These are phyloP conservation scores for Pelochelys cantorii DNA, from an alignment of 2,797 vertebrate species.

Conservation along the genomic window DNA sequence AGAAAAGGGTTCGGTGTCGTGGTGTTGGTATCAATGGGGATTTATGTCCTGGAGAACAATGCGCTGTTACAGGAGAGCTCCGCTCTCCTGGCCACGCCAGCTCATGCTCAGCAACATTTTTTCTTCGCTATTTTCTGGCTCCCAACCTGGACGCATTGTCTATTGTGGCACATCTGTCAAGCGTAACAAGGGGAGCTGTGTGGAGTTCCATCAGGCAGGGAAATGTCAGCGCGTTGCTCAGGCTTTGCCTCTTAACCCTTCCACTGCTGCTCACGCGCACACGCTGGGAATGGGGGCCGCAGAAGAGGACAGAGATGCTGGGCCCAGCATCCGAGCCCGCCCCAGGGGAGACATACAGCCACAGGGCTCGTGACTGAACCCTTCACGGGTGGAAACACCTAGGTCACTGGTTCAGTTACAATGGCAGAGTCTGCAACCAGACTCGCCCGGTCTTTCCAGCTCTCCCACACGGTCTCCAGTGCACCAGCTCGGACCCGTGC, in stretches of 20 bases:
- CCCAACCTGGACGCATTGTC: conserved; percentile 31
- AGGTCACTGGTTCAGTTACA: not conserved
- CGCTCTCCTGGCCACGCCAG: not conserved
- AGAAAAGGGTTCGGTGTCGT: conserved; percentile 31
- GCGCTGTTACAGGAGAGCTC: not conserved
- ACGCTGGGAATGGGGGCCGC: not conserved
- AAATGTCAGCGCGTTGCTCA: not conserved
- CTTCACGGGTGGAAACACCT: not conserved
- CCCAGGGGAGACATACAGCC: not conserved
- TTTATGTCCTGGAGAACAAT: conserved; percentile 53
- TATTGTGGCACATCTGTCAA: conserved; percentile 43
- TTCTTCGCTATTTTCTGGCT: conserved; percentile 26
- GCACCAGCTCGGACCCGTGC: not conserved
- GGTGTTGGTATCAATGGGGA: not conserved
- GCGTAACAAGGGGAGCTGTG: conserved; percentile 24
- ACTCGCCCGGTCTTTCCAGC: not conserved
- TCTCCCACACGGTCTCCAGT: not conserved
- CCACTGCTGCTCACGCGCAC: rapidly evolving
- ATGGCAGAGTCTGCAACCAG: not conserved
- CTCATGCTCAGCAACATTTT: conserved; percentile 33
- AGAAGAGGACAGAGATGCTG: not conserved
- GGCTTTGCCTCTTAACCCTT: conserved; percentile 20
- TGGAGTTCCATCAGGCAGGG: not conserved
- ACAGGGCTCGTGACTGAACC: not conserved
- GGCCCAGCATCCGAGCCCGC: not conserved